Evolutionary conservation across 2,113 vertebrate species (phyloP).

Genomic region (Athene noctua): DNA sequence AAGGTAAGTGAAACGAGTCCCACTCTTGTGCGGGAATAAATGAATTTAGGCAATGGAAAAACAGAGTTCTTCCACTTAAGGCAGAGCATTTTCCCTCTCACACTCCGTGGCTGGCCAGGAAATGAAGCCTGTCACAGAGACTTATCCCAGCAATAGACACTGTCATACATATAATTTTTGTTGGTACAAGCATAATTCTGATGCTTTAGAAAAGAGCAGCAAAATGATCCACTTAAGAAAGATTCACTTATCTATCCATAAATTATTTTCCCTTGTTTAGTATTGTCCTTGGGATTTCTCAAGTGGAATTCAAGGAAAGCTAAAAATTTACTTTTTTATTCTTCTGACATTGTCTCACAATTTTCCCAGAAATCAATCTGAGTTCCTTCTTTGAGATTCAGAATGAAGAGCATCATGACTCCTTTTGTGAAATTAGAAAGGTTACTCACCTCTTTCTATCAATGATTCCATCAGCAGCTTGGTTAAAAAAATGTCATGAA

Average conservation of each 20-base stretch:
- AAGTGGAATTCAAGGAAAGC: background rate
- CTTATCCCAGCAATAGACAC: background rate
- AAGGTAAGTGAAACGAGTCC: constrained; percentile 15
- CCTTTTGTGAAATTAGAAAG: background rate
- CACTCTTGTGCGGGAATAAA: background rate
- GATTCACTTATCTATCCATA: background rate
- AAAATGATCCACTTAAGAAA: background rate
- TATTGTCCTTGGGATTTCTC: background rate
- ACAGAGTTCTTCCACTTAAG: background rate
- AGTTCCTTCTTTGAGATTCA: background rate
- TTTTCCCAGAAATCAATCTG: background rate
- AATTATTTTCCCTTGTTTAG: background rate
- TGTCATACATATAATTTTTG: background rate
- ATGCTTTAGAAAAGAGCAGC: background rate
- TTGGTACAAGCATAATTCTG: background rate
- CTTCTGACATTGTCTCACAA: background rate
- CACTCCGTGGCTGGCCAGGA: background rate
- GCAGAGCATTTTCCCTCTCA: background rate
- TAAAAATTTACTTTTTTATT: background rate
- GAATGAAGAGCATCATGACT: background rate
- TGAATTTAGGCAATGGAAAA: background rate
- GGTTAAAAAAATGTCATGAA: background rate
- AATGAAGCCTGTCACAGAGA: background rate
- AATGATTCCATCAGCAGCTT: background rate
- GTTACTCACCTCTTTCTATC: background rate